phyloP scores from a whole-genome alignment of 1,140 invertebrate species.

The Sitodiplosis mosellana region DNA sequence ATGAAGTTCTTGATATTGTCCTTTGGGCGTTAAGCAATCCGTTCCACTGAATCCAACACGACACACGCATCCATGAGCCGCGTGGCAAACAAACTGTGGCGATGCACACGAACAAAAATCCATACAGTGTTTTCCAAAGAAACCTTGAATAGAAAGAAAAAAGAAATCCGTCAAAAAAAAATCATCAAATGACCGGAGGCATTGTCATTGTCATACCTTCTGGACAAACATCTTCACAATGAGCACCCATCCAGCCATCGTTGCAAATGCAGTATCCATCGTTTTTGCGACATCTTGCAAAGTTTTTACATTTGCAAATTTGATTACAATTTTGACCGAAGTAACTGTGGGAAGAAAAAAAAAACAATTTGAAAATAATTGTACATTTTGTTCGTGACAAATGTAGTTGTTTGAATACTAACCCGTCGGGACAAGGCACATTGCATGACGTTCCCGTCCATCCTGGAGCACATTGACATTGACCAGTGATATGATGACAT shows the following conservation, averaged over 20 bases:
- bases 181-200: too few species aligned
- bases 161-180: not conserved
- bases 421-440: conserved; percentile 57
- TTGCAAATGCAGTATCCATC: conserved; percentile 68
- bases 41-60: conserved; percentile 53
- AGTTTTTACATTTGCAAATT: conserved; percentile 66
- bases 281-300: conserved; percentile 55
- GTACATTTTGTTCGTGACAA: too few species aligned
- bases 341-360: conserved; percentile 14
- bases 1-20: conserved; percentile 10
- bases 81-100: conserved; percentile 63
- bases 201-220: too few species aligned
- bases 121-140: conserved; percentile 78
- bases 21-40: conserved; percentile 25
- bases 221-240: conserved; percentile 53
- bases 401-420: conserved; percentile 11
- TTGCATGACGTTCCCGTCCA: conserved; percentile 67
- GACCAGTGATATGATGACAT: conserved; percentile 74
- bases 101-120: conserved; percentile 54
- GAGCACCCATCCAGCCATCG: conserved; percentile 59
- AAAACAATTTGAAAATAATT: too few species aligned
- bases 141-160: conserved; percentile 45
- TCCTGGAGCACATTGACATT: conserved; percentile 69
- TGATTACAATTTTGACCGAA: conserved; percentile 47
- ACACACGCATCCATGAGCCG: conserved; percentile 62